Evolutionary conservation across 2,888 invertebrate species (phyloP).

Genomic region (Clitarchus hookeri): DNA sequence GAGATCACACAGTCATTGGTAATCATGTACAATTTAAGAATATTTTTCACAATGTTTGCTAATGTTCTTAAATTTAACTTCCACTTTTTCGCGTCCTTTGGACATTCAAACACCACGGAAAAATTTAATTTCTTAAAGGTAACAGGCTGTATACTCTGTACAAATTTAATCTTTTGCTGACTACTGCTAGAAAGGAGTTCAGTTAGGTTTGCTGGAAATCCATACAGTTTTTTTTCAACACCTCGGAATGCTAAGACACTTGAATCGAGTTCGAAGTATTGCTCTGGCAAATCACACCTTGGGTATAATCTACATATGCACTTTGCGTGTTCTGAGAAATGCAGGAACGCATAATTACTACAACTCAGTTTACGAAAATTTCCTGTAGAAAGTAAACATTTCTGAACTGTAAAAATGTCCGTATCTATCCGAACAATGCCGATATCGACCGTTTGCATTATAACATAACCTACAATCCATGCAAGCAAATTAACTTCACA

Average conservation of each 20-base stretch:
- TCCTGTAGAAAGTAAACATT: constrained; percentile 32
- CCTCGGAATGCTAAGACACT: constrained; percentile 41
- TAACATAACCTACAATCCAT: background rate
- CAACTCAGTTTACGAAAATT: background rate
- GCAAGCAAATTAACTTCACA: background rate
- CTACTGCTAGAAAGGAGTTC: background rate
- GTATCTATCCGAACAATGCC: background rate
- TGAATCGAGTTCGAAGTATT: constrained; percentile 42
- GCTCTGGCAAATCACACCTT: constrained; percentile 37
- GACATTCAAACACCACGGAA: constrained; percentile 42
- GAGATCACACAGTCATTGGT: constrained; percentile 43
- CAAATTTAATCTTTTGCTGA: background rate
- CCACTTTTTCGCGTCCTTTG: constrained; percentile 39
- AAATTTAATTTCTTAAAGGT: constrained; percentile 42
- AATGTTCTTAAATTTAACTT: constrained; percentile 35
- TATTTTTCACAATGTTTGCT: constrained; percentile 42
- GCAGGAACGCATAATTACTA: constrained; percentile 29
- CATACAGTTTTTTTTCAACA: constrained; percentile 2
- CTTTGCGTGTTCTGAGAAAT: background rate
- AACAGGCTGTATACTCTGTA: constrained; percentile 29
- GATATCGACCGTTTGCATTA: background rate
- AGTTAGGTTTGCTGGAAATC: constrained; percentile 21
- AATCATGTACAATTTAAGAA: constrained; percentile 47
- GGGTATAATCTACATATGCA: constrained; percentile 43
- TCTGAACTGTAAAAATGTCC: constrained; percentile 29